A percentile compares a stretch with the other conserved stretches of the same genome.
Evolutionary conservation across 2,797 vertebrate genomes (phyloP).

Genomic region (Propithecus deckenii): DNA sequence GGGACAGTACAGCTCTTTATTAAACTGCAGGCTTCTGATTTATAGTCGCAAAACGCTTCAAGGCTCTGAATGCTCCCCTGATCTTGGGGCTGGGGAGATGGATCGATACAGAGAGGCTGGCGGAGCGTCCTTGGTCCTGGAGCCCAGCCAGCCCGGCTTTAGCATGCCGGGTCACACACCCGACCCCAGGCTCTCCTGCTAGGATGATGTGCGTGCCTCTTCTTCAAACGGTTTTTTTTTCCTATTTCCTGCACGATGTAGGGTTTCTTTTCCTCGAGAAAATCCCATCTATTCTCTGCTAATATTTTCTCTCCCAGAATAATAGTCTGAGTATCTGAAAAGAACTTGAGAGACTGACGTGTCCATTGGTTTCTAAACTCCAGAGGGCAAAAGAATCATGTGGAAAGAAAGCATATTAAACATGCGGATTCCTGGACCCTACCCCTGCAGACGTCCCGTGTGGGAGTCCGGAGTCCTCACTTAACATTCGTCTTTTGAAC

Average conservation of each 20-base stretch:
- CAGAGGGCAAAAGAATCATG: neutral
- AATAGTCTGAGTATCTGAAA: conserved; percentile 23
- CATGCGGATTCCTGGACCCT: neutral
- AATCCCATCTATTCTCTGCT: conserved; percentile 15
- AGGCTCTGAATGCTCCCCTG: neutral
- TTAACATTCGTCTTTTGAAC: neutral
- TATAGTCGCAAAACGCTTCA: neutral
- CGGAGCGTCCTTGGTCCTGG: neutral
- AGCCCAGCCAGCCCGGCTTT: neutral
- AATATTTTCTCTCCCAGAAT: conserved; percentile 52
- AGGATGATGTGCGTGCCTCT: neutral
- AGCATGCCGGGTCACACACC: neutral
- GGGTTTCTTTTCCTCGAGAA: conserved; percentile 62
- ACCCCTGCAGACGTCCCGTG: neutral
- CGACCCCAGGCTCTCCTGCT: neutral
- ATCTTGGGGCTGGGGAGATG: neutral
- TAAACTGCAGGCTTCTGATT: neutral
- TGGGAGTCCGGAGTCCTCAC: neutral
- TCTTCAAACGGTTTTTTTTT: conserved; percentile 29
- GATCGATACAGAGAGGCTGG: neutral
- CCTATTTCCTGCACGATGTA: conserved; percentile 55
- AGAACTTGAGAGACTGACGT: neutral
- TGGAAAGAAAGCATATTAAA: neutral
- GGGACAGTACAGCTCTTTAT: neutral
- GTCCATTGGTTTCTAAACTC: neutral